A percentile compares a stretch with the other conserved stretches of the same genome.
Evolutionary conservation across 1,140 invertebrate genomes (phyloP).

Genomic region (Panagrolaimus sp.): DNA sequence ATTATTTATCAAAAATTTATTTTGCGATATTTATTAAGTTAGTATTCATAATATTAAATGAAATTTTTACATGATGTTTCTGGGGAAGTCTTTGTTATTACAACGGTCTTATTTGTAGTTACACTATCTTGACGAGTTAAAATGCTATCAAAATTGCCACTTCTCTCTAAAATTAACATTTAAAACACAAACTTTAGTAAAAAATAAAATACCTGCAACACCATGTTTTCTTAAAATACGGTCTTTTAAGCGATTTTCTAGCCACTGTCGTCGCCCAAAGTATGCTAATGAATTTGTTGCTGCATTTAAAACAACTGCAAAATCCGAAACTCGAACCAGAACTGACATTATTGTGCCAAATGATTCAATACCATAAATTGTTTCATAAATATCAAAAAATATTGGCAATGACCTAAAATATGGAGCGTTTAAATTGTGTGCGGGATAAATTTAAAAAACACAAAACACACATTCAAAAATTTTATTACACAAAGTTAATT

Average conservation of each 20-base stretch:
- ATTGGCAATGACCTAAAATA: slow-evolving; percentile 35
- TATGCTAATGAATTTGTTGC: slow-evolving; percentile 48
- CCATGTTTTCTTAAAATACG: slow-evolving; percentile 2
- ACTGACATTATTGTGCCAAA: slow-evolving; percentile 40
- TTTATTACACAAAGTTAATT: no score
- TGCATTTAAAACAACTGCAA: slow-evolving; percentile 39
- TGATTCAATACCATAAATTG: slow-evolving; percentile 42
- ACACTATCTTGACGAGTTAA: no score
- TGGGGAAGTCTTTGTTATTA: no score
- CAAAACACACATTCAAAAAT: no score
- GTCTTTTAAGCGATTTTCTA: slow-evolving; percentile 18
- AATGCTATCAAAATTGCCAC: no score
- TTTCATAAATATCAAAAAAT: slow-evolving; percentile 45
- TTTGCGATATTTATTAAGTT: no score
- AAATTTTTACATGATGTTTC: no score
- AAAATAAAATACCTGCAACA: neutral
- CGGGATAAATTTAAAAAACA: no score
- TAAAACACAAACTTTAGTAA: neutral
- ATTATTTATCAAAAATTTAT: no score
- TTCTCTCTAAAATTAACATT: no score
- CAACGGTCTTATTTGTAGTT: no score
- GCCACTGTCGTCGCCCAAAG: slow-evolving; percentile 28
- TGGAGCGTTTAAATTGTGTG: neutral
- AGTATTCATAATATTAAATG: no score
- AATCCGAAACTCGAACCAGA: slow-evolving; percentile 42